Evolutionary conservation across 2,888 invertebrate genomes (phyloP).

Genomic region (Sycophila texana): DNA sequence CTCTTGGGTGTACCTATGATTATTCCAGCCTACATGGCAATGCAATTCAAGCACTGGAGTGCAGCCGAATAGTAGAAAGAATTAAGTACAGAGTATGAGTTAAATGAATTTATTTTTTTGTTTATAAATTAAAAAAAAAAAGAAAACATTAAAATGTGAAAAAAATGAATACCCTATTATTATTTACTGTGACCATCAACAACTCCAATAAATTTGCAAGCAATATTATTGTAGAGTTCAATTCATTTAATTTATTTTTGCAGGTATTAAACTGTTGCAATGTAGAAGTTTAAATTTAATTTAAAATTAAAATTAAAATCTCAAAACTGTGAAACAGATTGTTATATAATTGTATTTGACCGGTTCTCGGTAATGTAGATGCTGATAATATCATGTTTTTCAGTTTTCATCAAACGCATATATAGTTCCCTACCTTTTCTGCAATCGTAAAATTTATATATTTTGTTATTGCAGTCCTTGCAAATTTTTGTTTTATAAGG

Average conservation of each 20-base stretch:
- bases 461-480: no score
- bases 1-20: conserved; percentile 1
- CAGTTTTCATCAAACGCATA: no score
- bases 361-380: background rate
- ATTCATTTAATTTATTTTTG: no score
- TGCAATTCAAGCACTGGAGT: conserved; percentile 18
- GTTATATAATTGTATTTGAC: background rate
- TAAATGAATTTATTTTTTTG: conserved; percentile 7
- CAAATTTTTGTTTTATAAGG: no score
- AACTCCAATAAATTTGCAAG: no score
- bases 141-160: conserved; percentile 34
- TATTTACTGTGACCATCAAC: no score
- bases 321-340: background rate
- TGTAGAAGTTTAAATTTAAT: background rate
- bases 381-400: background rate
- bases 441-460: no score
- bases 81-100: background rate
- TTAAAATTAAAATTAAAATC: background rate
- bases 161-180: no score
- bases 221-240: no score
- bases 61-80: background rate
- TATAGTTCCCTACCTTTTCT: no score
- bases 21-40: background rate
- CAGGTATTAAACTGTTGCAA: no score
- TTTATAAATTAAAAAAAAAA: conserved; percentile 17